Percentiles rank a stretch among this genome's conserved stretches.
Conservation (phyloP, 35 echinoderm and acorn worm genomes). For the Patiria miniata region DNA sequence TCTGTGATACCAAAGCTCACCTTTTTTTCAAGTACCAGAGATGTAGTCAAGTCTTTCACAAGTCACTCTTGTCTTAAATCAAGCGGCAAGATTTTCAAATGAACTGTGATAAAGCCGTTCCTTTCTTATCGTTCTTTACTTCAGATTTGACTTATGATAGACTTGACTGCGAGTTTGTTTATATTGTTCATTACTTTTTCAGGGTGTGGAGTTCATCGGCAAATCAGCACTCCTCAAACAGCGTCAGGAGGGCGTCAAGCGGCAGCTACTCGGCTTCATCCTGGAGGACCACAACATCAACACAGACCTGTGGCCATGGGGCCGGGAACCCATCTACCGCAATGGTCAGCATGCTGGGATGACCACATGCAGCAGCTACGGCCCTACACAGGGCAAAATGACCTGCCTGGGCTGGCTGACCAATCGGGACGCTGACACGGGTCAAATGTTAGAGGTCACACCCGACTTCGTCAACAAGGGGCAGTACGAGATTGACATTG, state of each 20-base stretch:
- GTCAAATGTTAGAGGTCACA: background rate
- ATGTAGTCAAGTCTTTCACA: too few species aligned
- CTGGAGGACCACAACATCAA: slow-evolving; percentile 89
- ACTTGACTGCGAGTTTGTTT: too few species aligned
- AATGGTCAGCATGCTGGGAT: slow-evolving; percentile 75
- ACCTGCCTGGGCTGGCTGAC: slow-evolving; percentile 77
- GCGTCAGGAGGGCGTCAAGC: slow-evolving; percentile 57
- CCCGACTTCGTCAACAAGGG: slow-evolving; percentile 62
- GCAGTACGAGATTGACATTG: slow-evolving; percentile 80
- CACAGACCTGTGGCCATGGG: slow-evolving; percentile 83
- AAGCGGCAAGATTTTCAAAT: too few species aligned
- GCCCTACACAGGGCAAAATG: slow-evolving; percentile 74
- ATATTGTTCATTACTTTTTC: background rate
- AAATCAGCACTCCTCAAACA: slow-evolving; percentile 63
- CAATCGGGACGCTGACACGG: slow-evolving; percentile 48
- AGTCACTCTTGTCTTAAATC: too few species aligned
- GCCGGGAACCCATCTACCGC: slow-evolving; percentile 88
- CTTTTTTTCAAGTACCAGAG: too few species aligned
- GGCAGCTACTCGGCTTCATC: slow-evolving; percentile 65
- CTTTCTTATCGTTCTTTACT: too few species aligned
- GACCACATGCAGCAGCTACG: slow-evolving; percentile 71
- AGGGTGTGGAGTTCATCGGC: slow-evolving; percentile 86
- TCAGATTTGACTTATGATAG: too few species aligned
- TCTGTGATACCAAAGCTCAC: too few species aligned
- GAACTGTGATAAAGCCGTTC: too few species aligned